Conservation (phyloP, 2,113 vertebrate species). For the Eolophus roseicapilla region DNA sequence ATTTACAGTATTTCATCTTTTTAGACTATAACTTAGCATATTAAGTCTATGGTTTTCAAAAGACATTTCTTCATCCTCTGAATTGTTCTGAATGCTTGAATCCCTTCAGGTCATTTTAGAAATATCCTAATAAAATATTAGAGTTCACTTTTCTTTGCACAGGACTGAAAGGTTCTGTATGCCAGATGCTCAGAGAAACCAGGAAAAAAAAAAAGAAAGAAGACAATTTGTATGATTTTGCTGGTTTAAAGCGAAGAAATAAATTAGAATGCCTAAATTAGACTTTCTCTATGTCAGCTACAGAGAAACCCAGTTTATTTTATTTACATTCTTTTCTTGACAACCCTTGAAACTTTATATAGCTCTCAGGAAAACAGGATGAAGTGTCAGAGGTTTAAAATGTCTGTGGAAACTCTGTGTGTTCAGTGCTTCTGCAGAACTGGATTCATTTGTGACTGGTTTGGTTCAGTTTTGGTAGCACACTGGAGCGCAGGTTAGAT, state of each 20-base stretch:
- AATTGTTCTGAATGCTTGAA: background rate
- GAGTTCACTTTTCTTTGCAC: background rate
- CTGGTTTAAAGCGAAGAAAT: background rate
- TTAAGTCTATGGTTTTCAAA: background rate
- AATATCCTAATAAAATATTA: background rate
- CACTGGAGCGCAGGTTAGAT: background rate
- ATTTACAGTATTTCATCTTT: background rate
- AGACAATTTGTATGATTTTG: background rate
- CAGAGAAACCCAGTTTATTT: background rate
- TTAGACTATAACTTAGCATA: background rate
- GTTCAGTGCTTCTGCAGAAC: background rate
- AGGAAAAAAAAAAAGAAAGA: background rate
- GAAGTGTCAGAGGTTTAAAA: background rate
- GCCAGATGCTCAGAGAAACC: background rate
- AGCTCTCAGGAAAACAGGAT: background rate
- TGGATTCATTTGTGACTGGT: background rate
- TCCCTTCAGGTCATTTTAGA: background rate
- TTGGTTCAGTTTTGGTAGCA: background rate
- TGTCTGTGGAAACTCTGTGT: background rate
- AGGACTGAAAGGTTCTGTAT: background rate
- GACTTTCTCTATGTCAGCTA: background rate
- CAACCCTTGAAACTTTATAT: background rate
- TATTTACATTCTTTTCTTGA: background rate
- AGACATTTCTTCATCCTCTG: background rate
- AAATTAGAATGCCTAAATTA: background rate